Base-by-base conservation (phyloP, 2,888 invertebrate species). In the Hyalella azteca region DNA sequence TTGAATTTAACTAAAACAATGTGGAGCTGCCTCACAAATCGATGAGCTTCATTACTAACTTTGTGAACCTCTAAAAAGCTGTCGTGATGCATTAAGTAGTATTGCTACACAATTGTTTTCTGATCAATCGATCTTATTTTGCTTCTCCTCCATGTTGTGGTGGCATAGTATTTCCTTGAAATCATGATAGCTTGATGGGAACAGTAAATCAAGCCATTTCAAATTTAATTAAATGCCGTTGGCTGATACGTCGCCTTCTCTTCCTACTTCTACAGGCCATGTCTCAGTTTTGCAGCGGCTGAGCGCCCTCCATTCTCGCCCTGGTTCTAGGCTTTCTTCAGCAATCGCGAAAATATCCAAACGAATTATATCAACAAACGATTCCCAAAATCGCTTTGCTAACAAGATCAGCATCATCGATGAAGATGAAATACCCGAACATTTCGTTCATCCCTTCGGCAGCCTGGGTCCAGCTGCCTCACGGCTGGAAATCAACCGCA, bases 241-340 rank as follows among this genome's bases (percentile, higher is more conserved):
- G 45, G n/a, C n/a, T 45, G 45, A 45, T 15, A 7, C 45, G 45
- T 11, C 19, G 45, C 19, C 45, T 11, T 11, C 45, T 41, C 22
- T 36, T 5, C 3, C 45, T 7, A 11, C 29, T 48, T 78, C 13
- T 66, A 4, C 77, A 82, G 82, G 82, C 26, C 82, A 82, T 77
- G 73, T 77, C 29, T 54, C 40, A 36, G 82, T 82, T 9, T 59
- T 82, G 50, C 9, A 54, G 5, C 29, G 45, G 15, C 40, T 82
- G 5, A 45, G 49, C 9, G 49, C 45, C 40, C 66, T 80, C 1
- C 26, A 59, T 9, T 78, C 82, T 3, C 78, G 82, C 32, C 78
- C 76, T 1, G 80, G 73, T 15, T 80, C 82, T 32, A 80, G 78
- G 0, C 45, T 82, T 11, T 79, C 82, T 39, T 76, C 75, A 50